Percentiles rank a stretch among this genome's conserved stretches.
Conservation (phyloP, 2,888 invertebrate species). For the Heliconius ismenius region DNA sequence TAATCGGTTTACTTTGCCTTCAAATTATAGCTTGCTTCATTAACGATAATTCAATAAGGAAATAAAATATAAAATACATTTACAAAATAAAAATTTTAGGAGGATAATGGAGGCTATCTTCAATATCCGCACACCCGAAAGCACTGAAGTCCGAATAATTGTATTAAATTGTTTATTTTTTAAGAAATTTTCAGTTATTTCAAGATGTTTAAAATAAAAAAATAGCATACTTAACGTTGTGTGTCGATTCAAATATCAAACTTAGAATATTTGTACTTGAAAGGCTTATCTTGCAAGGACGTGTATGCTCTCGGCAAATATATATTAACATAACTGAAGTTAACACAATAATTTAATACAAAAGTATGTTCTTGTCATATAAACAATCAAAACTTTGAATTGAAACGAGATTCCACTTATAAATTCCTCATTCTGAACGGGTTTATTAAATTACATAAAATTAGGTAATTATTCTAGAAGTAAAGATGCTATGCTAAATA, state of each 20-base stretch:
- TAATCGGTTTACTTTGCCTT: not conserved
- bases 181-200: not conserved
- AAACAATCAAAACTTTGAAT: too few relatives aligned
- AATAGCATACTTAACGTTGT: not conserved
- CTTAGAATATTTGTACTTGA: not conserved
- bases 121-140: slow-evolving; percentile 9
- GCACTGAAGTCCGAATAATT: slow-evolving; percentile 15
- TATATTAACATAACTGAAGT: too few relatives aligned
- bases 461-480: too few relatives aligned
- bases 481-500: too few relatives aligned
- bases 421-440: too few relatives aligned
- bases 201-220: not conserved
- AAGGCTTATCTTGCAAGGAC: too few relatives aligned
- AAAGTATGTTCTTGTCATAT: too few relatives aligned
- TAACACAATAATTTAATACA: too few relatives aligned
- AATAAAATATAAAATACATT: slow-evolving; percentile 28
- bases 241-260: not conserved
- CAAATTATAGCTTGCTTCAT: slow-evolving; percentile 16
- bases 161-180: slow-evolving; percentile 11
- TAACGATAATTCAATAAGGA: slow-evolving; percentile 27
- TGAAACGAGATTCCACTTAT: too few relatives aligned
- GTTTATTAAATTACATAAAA: too few relatives aligned
- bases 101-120: slow-evolving; percentile 30
- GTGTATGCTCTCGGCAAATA: too few relatives aligned
- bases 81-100: slow-evolving; percentile 17